A percentile compares a stretch with the other conserved stretches of the same genome.
These are phyloP conservation scores for Lithophane leautieri DNA, from an alignment of 2,888 invertebrate genomes.

Conservation along the genomic window DNA sequence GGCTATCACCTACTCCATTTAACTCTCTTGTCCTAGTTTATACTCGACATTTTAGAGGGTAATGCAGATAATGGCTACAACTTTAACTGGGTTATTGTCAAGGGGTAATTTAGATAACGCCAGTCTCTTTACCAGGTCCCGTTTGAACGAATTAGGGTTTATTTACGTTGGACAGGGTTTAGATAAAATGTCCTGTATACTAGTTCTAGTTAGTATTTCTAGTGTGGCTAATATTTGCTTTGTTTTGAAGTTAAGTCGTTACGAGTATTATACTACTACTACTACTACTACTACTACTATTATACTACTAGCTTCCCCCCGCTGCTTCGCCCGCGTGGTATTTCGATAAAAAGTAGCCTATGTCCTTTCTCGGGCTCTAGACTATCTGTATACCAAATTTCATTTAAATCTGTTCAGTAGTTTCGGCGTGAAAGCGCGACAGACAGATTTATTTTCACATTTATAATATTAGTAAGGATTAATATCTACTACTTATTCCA, in stretches of 20 bases:
- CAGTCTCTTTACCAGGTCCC: constrained; percentile 32
- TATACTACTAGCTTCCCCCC: too few species aligned
- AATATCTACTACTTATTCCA: neutral
- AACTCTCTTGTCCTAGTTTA: constrained; percentile 41
- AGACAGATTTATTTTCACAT: too few species aligned
- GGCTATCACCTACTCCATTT: constrained; percentile 27
- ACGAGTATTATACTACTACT: neutral
- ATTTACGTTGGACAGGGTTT: constrained; percentile 11
- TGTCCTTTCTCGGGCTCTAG: too few species aligned
- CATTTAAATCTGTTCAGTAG: too few species aligned
- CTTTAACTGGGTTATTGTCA: constrained; percentile 57
- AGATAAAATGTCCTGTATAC: constrained; percentile 8
- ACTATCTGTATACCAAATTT: too few species aligned
- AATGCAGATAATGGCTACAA: constrained; percentile 34
- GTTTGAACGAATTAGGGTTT: constrained; percentile 27
- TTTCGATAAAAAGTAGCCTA: too few species aligned
- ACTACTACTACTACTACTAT: too few species aligned
- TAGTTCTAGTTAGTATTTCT: constrained; percentile 22
- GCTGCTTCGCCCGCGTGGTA: too few species aligned
- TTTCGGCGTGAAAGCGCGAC: too few species aligned
- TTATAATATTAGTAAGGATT: too few species aligned
- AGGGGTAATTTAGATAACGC: constrained; percentile 55
- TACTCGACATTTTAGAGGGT: constrained; percentile 41
- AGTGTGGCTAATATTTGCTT: constrained; percentile 16
- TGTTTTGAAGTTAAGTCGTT: neutral